Base-by-base conservation (phyloP, 2,113 vertebrate species). In the Mugil cephalus region DNA sequence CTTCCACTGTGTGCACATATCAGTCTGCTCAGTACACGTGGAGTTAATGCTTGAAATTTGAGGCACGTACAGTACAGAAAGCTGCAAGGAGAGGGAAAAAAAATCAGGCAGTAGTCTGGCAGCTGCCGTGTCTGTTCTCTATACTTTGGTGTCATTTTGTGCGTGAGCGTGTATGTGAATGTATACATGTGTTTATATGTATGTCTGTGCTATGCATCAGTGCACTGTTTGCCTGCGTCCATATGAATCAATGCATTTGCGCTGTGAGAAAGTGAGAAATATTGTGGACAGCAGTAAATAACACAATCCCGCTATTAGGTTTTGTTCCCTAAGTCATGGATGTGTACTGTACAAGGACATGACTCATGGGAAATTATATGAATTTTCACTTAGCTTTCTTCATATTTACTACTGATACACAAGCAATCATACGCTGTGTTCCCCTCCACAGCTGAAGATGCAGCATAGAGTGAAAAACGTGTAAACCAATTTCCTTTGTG, bases 401-500 rank as follows among this genome's bases (percentile, higher is more conserved):
- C 79, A 86, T 89, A 90, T 91, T 91, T 90, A 85, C 80, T 89
- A 84, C 77, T 84, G 83, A 88, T 89, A 61, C 73, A 63, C 83
- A 80, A 84, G 77, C 89, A 91, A 91, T 91, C 81, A 88, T 52
- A 54, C 39, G 11, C 24, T 24, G 18, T 17, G 69, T 74, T 80
- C 63, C 77, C 74, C 59, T 65, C 60, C 73, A 60, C 79, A 19
- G 74, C 74, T 30, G 74, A 73, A 72, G 83, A 90, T 47, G 79
- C 61, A 56, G 15, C 5, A 4, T 55, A 13, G 70, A 83, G 74
- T 71, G 84, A 84, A 84, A 87, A 81, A 87, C 52, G 46, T 79
- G 84, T 90, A 88, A 91, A 91, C 79, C 84, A 89, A 89, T 91
- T 89, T 88, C 82, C 83, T 86, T 84, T 84, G 87, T 87, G 81